Percentiles rank a stretch among this genome's conserved stretches.
phyloP scores from a whole-genome alignment of 2,113 vertebrate species.

The Serilophus lunatus region DNA sequence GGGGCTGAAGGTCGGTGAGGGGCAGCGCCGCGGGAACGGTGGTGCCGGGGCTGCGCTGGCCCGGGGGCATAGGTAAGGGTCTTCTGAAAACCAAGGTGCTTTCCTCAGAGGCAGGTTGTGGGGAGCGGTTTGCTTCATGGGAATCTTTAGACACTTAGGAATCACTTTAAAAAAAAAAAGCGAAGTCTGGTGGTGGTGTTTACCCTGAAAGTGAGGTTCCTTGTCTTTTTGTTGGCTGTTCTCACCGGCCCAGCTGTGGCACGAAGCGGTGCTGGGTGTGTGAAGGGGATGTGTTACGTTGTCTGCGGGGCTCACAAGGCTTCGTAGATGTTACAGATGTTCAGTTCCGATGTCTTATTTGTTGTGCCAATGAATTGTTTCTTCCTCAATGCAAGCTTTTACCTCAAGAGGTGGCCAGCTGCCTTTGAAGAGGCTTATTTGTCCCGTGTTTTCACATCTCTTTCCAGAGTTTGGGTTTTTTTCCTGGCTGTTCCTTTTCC shows the following conservation, averaged over 20 bases:
- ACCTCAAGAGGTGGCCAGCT: background rate
- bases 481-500: background rate
- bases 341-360: too few species aligned
- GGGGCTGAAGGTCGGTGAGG: background rate
- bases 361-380: background rate
- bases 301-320: background rate
- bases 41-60: fast-evolving
- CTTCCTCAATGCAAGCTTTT: background rate
- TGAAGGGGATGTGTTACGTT: background rate
- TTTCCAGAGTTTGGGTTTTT: background rate
- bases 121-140: background rate
- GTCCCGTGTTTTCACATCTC: background rate
- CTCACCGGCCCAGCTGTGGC: background rate
- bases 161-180: background rate
- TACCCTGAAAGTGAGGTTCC: fast-evolving
- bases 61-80: background rate
- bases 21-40: background rate
- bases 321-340: background rate
- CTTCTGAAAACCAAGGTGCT: background rate
- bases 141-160: background rate
- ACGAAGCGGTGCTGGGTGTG: background rate
- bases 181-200: background rate
- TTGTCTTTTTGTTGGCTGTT: background rate
- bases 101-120: background rate
- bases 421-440: background rate